These are phyloP conservation scores for Megalops atlanticus DNA, from an alignment of 2,113 vertebrate genomes.

Conservation along the genomic window DNA sequence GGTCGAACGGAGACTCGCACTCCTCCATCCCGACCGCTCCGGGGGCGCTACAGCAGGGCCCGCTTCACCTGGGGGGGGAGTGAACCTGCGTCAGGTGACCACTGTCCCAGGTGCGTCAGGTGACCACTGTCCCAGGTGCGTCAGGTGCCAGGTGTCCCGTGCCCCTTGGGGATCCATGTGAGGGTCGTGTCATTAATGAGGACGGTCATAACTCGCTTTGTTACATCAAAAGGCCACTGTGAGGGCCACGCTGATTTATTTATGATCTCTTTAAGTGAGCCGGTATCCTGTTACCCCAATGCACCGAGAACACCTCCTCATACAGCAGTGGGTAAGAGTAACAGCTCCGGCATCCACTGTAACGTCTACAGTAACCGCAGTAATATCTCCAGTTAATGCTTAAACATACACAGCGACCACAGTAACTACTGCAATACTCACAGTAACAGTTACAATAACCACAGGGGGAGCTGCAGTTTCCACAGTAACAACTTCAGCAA, in stretches of 20 bases:
- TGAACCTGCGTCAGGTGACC: neutral
- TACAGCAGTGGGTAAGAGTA: no score
- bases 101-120: neutral
- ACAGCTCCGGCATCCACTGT: no score
- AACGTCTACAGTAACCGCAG: no score
- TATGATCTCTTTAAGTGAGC: neutral
- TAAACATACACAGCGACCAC: neutral
- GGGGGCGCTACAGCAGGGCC: conserved; percentile 30
- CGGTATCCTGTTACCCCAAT: neutral
- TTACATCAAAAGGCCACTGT: neutral
- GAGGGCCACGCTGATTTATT: neutral
- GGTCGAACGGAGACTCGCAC: conserved; percentile 50
- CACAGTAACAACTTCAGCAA: no score
- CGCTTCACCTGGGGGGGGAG: conserved; percentile 39
- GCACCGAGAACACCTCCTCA: neutral
- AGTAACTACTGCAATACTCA: neutral
- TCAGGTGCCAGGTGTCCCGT: neutral
- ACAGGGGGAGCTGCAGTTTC: no score
- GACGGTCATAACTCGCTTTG: conserved; percentile 13
- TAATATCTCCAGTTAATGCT: no score
- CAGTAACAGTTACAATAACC: no score
- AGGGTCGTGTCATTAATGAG: neutral
- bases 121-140: neutral
- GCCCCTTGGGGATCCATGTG: neutral
- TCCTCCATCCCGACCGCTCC: conserved; percentile 64